Conservation (phyloP, 2,113 vertebrate species). For the Upupa epops region DNA sequence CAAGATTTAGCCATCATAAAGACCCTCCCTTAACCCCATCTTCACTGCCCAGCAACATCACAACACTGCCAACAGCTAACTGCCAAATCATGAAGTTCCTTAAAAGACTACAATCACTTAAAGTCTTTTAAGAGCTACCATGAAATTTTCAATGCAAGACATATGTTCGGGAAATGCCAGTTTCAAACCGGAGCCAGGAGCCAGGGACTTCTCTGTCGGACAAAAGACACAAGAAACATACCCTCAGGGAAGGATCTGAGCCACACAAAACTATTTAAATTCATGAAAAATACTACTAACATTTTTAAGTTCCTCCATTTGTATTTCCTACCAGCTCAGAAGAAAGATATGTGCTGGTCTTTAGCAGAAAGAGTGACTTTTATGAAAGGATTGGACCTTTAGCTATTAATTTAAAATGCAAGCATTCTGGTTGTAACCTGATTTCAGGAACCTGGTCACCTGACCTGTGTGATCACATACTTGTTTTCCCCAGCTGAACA, state of each 20-base stretch:
- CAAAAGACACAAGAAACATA: background rate
- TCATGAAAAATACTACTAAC: background rate
- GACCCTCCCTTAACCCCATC: background rate
- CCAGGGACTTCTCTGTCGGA: background rate
- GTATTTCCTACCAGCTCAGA: background rate
- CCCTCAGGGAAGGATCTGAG: background rate
- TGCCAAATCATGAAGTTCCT: background rate
- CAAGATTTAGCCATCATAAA: background rate
- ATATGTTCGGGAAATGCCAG: background rate
- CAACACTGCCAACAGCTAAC: background rate
- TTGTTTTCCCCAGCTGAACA: background rate
- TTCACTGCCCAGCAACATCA: background rate
- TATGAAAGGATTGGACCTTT: background rate
- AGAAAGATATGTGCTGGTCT: background rate
- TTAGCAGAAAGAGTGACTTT: background rate
- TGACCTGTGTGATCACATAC: background rate
- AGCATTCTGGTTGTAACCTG: background rate
- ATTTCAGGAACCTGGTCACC: background rate
- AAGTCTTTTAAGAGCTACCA: conserved; percentile 1
- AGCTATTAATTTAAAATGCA: background rate
- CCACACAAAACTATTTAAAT: background rate
- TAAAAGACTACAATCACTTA: background rate
- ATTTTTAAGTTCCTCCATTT: background rate
- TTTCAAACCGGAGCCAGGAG: background rate
- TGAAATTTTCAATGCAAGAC: background rate